A percentile compares a stretch with the other conserved stretches of the same genome.
phyloP scores from a whole-genome alignment of 1,140 invertebrate genomes.

The Epicauta chinensis region DNA sequence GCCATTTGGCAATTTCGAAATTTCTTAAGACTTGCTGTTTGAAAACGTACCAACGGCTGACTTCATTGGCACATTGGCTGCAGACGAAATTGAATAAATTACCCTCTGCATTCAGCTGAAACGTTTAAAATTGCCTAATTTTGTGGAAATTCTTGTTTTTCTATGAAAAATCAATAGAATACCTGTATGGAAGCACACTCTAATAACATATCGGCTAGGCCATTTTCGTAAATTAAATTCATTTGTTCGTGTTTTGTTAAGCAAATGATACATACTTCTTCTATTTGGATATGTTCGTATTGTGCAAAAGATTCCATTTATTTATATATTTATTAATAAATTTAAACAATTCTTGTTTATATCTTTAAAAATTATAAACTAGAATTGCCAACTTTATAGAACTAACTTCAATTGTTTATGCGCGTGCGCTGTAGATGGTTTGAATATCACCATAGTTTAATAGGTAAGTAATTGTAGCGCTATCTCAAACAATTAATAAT shows the following conservation, averaged over 20 bases:
- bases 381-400: too few species aligned
- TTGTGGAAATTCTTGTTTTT: too few species aligned
- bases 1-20: constrained; percentile 17
- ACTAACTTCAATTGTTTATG: too few species aligned
- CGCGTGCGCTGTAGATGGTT: too few species aligned
- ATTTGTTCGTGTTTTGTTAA: constrained; percentile 19
- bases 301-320: constrained; percentile 7
- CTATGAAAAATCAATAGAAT: constrained; percentile 1
- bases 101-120: constrained; percentile 15
- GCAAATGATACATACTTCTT: constrained; percentile 20
- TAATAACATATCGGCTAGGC: constrained; percentile 16
- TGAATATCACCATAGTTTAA: too few species aligned
- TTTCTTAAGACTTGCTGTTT: constrained; percentile 18
- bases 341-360: too few species aligned
- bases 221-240: constrained; percentile 18
- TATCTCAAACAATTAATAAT: too few species aligned
- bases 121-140: neutral
- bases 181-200: constrained; percentile 19
- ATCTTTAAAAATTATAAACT: too few species aligned
- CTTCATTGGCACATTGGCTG: constrained; percentile 16
- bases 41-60: constrained; percentile 18
- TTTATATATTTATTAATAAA: too few species aligned
- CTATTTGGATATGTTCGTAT: constrained; percentile 19
- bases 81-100: constrained; percentile 20
- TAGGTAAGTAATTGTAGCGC: too few species aligned